These are phyloP conservation scores for Cosmia trapezina DNA, from an alignment of 2,888 invertebrate species.

Conservation along the genomic window DNA sequence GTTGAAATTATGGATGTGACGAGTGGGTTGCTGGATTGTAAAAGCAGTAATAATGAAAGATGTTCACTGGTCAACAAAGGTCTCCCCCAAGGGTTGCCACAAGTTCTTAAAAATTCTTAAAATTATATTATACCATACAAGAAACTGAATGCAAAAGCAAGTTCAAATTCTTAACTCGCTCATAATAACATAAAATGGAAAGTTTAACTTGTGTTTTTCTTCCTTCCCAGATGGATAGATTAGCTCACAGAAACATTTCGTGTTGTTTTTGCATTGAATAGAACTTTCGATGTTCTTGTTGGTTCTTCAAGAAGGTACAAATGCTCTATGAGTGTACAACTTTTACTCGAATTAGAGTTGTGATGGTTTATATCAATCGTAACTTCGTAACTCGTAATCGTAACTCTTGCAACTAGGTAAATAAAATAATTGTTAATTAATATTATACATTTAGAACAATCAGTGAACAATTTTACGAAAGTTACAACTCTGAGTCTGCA, in stretches of 20 bases:
- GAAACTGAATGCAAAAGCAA: background rate
- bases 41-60: background rate
- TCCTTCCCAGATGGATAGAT: constrained; percentile 8
- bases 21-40: background rate
- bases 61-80: background rate
- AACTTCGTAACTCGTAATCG: too few relatives aligned
- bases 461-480: too few relatives aligned
- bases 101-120: too few relatives aligned
- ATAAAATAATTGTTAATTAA: too few relatives aligned
- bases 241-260: background rate
- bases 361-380: background rate
- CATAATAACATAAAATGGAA: background rate
- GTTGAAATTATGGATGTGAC: too few relatives aligned
- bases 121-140: background rate
- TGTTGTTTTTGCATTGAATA: constrained; percentile 28
- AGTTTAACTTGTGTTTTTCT: background rate
- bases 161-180: background rate
- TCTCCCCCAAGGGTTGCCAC: background rate
- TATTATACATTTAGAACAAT: too few relatives aligned
- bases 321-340: background rate
- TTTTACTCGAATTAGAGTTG: constrained; percentile 7
- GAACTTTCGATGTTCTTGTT: constrained; percentile 10
- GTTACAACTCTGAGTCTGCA: too few relatives aligned
- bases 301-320: background rate
- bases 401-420: too few relatives aligned